Base-by-base conservation (phyloP, 2,113 vertebrate genomes). In the Odontophorus gujanensis region DNA sequence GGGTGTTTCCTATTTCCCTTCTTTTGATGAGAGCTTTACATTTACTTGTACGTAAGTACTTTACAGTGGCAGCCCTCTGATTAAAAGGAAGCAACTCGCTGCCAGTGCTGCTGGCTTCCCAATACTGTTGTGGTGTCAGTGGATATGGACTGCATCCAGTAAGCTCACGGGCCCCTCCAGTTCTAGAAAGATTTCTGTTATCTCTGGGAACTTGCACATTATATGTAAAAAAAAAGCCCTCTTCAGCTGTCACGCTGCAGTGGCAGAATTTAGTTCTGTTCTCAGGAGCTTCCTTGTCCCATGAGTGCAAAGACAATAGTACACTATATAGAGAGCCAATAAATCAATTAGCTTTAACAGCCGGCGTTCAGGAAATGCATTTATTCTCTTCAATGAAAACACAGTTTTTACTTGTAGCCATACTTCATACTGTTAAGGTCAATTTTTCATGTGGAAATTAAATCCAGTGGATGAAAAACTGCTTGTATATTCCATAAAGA, bases 291-390 rank as follows among this genome's bases (percentile, higher is more conserved):
- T 97, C 96, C 90, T 72, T 86, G 97, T 99, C 98, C 98, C 98
- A 96, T 87, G 98, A 98, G 98, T 97, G 95, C 92, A 97, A 97
- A 98, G 98, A 99, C 98, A 98, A 99, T 98, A 98, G 97, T 96
- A 97, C 96, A 98, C 98, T 97, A 90, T 98, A 98, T 95, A 93
- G 97, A 98, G 97, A 98, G 97, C 97, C 98, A 98, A 98, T 99
- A 99, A 99, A 99, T 99, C 98, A 99, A 99, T 99, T 98, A 97
- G 96, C 95, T 98, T 97, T 97, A 99, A 98, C 97, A 98, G 96
- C 96, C 92, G 73, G 93, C 67, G 90, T 98, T 98, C 98, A 98
- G 97, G 96, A 98, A 98, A 98, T 98, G 96, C 96, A 98, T 98
- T 98, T 98, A 98, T 98, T 98, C 97, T 98, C 92, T 96, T 98